Evolutionary conservation across 2,888 invertebrate genomes (phyloP).

Genomic region (Synanthedon formicaeformis): DNA sequence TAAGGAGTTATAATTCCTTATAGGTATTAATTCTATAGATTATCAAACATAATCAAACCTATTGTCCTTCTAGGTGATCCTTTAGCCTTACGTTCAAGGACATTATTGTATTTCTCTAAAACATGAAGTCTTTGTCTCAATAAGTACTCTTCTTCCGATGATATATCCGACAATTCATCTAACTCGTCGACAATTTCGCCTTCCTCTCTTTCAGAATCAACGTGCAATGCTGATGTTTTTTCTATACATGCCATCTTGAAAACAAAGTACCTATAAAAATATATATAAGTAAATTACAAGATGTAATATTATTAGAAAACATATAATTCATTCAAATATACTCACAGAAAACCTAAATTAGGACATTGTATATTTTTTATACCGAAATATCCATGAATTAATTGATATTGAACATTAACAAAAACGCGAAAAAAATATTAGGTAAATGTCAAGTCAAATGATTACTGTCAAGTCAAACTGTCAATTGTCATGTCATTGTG

Average conservation of each 20-base stretch:
- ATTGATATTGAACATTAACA: too few species aligned
- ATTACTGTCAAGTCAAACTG: too few species aligned
- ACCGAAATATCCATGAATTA: too few species aligned
- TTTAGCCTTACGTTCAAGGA: constrained; percentile 60
- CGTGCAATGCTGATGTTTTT: constrained; percentile 23
- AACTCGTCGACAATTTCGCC: constrained; percentile 60
- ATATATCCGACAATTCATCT: constrained; percentile 58
- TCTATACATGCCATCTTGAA: constrained; percentile 37
- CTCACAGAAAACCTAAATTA: constrained; percentile 4
- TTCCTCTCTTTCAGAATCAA: constrained; percentile 61
- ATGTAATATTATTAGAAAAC: too few species aligned
- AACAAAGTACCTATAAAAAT: neutral
- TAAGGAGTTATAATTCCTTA: too few species aligned
- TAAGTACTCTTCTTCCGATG: constrained; percentile 60
- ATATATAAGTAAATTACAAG: too few species aligned
- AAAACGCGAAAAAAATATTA: too few species aligned
- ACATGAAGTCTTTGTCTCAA: constrained; percentile 54
- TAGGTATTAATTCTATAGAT: neutral
- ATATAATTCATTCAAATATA: too few species aligned
- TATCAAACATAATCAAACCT: neutral
- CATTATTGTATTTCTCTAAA: constrained; percentile 60
- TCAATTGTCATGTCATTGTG: too few species aligned
- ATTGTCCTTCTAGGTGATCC: constrained; percentile 24
- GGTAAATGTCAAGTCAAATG: too few species aligned
- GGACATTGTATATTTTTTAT: too few species aligned